Percentiles rank a stretch among this genome's conserved stretches.
phyloP scores from a whole-genome alignment of 2,888 invertebrate species.

The Lymantria dispar region DNA sequence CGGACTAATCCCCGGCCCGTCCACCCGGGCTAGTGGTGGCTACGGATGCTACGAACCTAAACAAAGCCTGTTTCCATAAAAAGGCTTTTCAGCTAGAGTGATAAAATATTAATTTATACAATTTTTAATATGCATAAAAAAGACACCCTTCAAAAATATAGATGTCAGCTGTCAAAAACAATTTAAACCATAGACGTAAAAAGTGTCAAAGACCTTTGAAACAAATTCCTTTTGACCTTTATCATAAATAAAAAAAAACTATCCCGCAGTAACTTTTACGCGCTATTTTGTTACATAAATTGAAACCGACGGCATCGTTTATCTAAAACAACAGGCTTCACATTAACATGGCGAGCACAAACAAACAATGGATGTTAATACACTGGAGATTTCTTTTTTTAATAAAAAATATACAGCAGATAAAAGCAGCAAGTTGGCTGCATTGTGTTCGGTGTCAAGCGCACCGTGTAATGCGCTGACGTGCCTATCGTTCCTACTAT shows the following conservation, averaged over 20 bases:
- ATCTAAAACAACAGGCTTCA: constrained; percentile 13
- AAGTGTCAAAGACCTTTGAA: background rate
- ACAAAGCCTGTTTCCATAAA: no score
- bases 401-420: constrained; percentile 14
- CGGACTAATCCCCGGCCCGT: no score
- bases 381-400: constrained; percentile 11
- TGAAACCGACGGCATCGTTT: background rate
- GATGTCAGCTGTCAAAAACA: no score
- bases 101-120: no score
- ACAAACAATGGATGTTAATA: constrained; percentile 23
- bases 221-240: background rate
- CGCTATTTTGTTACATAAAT: background rate
- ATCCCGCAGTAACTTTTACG: background rate
- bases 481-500: constrained; percentile 12
- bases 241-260: background rate
- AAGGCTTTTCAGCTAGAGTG: no score
- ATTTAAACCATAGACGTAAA: no score
- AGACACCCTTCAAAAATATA: no score
- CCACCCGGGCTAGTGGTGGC: no score
- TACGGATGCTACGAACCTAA: no score
- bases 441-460: constrained; percentile 35
- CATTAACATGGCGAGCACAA: constrained; percentile 5
- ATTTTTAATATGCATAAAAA: no score
- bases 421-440: constrained; percentile 19
- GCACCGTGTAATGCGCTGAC: constrained; percentile 30